These are phyloP conservation scores for Galaxea fascicularis DNA, from an alignment of 92 coral and sea anemone species.

Conservation along the genomic window DNA sequence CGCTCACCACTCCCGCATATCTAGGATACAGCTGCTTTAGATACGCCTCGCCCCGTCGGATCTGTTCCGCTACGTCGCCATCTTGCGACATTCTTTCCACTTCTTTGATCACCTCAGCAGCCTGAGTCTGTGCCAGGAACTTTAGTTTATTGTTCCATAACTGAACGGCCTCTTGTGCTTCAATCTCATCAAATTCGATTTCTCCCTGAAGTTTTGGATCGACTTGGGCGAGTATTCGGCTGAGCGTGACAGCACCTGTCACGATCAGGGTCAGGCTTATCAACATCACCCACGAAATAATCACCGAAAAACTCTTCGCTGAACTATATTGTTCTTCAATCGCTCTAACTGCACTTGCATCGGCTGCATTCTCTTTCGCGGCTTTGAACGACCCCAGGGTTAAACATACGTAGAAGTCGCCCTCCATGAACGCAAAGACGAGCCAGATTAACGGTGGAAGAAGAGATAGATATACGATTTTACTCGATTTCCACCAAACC, in stretches of 20 bases:
- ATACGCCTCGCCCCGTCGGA: conserved; percentile 41
- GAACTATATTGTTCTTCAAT: conserved; percentile 22
- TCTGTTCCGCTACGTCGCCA: conserved; percentile 19
- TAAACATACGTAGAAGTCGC: conserved; percentile 56
- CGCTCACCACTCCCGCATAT: conserved; percentile 40
- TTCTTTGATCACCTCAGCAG: conserved; percentile 32
- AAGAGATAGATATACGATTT: conserved; percentile 15
- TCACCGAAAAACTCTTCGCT: conserved; percentile 36
- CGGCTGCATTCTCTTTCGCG: conserved; percentile 3
- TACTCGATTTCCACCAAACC: conserved; percentile 54
- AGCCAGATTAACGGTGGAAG: conserved; percentile 61
- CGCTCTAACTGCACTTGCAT: neutral
- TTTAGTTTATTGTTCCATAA: conserved; percentile 35
- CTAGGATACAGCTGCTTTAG: conserved; percentile 33
- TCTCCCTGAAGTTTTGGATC: conserved; percentile 56
- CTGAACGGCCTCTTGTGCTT: conserved; percentile 49
- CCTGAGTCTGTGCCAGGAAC: conserved; percentile 45
- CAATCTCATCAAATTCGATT: conserved; percentile 46
- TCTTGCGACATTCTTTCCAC: conserved; percentile 9
- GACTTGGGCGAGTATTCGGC: conserved; percentile 37
- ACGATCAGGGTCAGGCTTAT: conserved; percentile 18
- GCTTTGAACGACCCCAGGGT: conserved; percentile 42
- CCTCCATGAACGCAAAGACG: conserved; percentile 59
- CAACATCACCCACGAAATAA: conserved; percentile 43
- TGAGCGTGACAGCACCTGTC: conserved; percentile 52